Evolutionary conservation across 64 coral and sea anemone species (phyloP).

Genomic region (Exaiptasia diaphana): DNA sequence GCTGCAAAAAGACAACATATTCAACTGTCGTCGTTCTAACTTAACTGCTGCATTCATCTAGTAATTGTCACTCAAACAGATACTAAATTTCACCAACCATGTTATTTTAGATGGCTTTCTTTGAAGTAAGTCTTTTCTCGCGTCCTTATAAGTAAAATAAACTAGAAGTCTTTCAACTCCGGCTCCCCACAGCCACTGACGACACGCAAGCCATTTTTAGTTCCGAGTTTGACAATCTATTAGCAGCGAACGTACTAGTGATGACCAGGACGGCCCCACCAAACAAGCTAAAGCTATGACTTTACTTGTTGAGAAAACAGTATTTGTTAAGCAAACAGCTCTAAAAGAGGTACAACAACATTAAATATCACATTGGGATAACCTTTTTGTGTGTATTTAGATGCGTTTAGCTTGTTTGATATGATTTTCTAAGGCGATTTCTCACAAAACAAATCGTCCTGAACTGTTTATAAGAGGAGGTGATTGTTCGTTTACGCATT

Average conservation of each 20-base stretch:
- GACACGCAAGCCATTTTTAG: background rate
- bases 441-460: background rate
- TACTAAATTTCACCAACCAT: too few relatives aligned
- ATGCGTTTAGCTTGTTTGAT: background rate
- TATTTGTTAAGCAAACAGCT: conserved; percentile 17
- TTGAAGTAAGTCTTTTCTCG: too few relatives aligned
- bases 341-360: background rate
- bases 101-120: too few relatives aligned
- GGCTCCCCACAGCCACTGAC: background rate
- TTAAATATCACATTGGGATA: background rate
- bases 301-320: background rate
- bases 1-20: too few relatives aligned
- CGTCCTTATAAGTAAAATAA: conserved; percentile 18
- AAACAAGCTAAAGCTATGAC: background rate
- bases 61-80: too few relatives aligned
- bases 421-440: conserved; percentile 6
- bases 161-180: background rate
- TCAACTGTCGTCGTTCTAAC: too few relatives aligned
- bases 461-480: conserved; percentile 1
- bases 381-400: conserved; percentile 12
- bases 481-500: too few relatives aligned
- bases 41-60: too few relatives aligned
- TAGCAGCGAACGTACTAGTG: background rate
- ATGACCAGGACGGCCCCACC: background rate
- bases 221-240: background rate